phyloP scores from a whole-genome alignment of 2,113 vertebrate species.

The Chloropsis cyanopogon region DNA sequence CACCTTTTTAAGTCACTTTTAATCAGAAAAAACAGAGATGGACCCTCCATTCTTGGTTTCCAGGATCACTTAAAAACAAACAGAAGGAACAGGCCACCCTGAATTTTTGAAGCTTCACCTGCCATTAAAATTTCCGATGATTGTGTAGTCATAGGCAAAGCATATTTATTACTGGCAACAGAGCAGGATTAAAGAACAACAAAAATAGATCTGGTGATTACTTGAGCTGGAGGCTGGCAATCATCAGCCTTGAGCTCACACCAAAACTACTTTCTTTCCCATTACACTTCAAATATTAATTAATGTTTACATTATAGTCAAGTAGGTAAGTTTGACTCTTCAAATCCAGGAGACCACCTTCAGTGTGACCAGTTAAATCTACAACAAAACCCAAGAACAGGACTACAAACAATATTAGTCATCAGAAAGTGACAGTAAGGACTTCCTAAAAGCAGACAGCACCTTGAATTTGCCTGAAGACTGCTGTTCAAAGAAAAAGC shows the following conservation, averaged over 20 bases:
- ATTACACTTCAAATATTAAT: not conserved
- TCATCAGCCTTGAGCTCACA: not conserved
- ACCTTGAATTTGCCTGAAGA: not conserved
- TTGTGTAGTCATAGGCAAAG: not conserved
- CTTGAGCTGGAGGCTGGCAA: conserved; percentile 19
- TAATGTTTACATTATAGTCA: not conserved
- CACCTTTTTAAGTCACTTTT: not conserved
- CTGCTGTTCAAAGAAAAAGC: not conserved
- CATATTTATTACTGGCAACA: conserved; percentile 11
- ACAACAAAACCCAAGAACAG: not conserved
- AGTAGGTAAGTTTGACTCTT: not conserved
- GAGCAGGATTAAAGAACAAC: conserved; percentile 20
- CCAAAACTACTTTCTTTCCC: not conserved
- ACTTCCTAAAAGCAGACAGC: not conserved
- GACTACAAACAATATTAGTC: not conserved
- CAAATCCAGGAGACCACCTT: not conserved
- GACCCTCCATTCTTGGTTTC: not conserved
- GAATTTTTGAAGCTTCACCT: not conserved
- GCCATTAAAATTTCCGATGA: not conserved
- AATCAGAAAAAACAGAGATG: not conserved
- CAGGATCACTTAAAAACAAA: not conserved
- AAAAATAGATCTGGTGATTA: conserved; percentile 50
- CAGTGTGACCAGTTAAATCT: not conserved
- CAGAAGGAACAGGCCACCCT: not conserved
- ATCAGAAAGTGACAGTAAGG: not conserved